Conservation (phyloP, 2,888 invertebrate genomes). For the Leptothorax acervorum region DNA sequence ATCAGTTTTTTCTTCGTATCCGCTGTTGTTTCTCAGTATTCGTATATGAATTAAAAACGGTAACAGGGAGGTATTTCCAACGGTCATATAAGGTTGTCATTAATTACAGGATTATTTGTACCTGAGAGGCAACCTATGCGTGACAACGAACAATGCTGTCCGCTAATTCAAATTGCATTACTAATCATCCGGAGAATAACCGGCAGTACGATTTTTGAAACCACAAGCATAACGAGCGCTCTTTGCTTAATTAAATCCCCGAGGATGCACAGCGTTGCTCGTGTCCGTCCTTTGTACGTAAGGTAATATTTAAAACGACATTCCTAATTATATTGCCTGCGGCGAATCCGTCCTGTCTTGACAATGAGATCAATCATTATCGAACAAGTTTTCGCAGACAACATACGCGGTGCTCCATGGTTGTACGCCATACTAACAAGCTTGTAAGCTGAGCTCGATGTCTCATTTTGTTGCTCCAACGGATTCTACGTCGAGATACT, state of each 20-base stretch:
- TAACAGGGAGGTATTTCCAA: neutral
- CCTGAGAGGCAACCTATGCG: conserved; percentile 1
- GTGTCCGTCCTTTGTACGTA: neutral
- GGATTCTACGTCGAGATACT: neutral
- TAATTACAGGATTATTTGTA: conserved; percentile 19
- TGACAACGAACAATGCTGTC: conserved; percentile 9
- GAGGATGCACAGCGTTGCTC: neutral
- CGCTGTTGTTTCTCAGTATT: neutral
- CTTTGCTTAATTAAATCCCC: conserved; percentile 54
- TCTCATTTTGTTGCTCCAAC: neutral
- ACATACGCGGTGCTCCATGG: neutral
- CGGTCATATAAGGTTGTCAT: neutral
- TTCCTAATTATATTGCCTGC: neutral
- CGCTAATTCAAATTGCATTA: conserved; percentile 40
- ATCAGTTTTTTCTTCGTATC: neutral
- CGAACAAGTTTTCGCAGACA: neutral
- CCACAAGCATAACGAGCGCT: conserved; percentile 21
- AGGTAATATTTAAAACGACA: conserved; percentile 11
- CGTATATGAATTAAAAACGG: neutral
- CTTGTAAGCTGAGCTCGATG: neutral
- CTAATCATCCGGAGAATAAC: conserved; percentile 17
- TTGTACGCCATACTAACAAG: neutral
- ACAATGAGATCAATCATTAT: neutral
- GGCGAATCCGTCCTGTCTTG: neutral
- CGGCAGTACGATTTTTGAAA: conserved; percentile 34